Percentiles rank a stretch among this genome's conserved stretches.
Conservation (phyloP, 2,113 vertebrate species). For the Pedetes capensis region DNA sequence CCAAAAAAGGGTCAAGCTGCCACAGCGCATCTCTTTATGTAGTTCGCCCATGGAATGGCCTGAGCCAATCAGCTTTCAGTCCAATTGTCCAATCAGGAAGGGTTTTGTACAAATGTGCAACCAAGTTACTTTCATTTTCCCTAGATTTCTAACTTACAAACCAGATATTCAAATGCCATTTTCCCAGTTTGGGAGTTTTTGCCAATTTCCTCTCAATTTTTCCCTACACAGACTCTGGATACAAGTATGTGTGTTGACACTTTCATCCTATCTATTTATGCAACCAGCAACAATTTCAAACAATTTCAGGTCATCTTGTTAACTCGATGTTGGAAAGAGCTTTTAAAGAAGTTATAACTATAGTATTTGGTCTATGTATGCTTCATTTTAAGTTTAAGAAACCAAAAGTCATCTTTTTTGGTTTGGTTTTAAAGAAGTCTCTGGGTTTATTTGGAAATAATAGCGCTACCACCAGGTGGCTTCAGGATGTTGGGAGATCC, state of each 20-base stretch:
- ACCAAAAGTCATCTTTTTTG: not conserved
- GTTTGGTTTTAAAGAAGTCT: not conserved
- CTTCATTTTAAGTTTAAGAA: not conserved
- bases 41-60: too few relatives aligned
- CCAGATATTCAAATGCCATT: too few relatives aligned
- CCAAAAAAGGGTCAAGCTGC: too few relatives aligned
- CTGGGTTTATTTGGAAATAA: conserved; percentile 23
- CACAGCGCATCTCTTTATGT: too few relatives aligned
- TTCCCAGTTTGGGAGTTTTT: too few relatives aligned
- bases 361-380: not conserved
- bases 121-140: too few relatives aligned
- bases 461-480: not conserved
- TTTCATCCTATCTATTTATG: not conserved
- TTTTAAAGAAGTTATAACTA: not conserved
- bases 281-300: not conserved
- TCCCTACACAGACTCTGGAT: too few relatives aligned
- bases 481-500: conserved; percentile 27
- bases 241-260: not conserved
- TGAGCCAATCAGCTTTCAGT: too few relatives aligned
- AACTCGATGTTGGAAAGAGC: not conserved
- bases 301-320: not conserved
- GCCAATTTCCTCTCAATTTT: too few relatives aligned
- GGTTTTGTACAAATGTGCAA: too few relatives aligned
- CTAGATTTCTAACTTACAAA: too few relatives aligned
- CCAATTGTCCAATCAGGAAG: too few relatives aligned